Base-by-base conservation (phyloP, 2,113 vertebrate genomes). In the Parotia lawesii region DNA sequence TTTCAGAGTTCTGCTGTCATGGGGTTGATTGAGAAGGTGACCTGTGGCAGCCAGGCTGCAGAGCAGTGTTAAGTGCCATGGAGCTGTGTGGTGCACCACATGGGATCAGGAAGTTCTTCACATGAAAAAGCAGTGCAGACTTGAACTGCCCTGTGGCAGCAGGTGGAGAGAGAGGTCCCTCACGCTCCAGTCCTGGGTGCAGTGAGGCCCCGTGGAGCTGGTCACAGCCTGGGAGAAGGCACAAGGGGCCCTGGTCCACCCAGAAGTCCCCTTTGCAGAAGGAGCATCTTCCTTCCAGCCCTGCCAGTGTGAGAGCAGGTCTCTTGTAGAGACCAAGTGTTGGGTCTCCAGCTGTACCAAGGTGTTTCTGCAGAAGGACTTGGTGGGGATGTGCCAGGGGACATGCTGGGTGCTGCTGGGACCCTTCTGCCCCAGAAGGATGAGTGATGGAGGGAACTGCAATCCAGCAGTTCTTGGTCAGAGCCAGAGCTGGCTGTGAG, bases 151-250 rank as follows among this genome's bases (percentile, higher is more conserved):
- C 47, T 5, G 0, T 4, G 11, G 67, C 58, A 61, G 33, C 65
- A 62, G 50, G 17, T 6, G 4, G 66, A 66, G n/a, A 3, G 62
- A 40, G 33, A 31, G 40, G 20, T 58, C 62, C 44, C 2, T 83
- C 58, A 3, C 0, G 0, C 56, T 70, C 40, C 87, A 45, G 35
- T 60, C 15, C n/a, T 76, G 53, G 44, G 33, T 7, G 3, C 23
- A n/a, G 11, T 10, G 67, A 50, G 58, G 44, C 22, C 28, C 50
- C 0, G 0, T n/a, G 81, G 50, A 78, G 44, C 66, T 75, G 71
- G 21, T 33, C 48, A 29, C n/a, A 62, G 51, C 25, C 15, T 58
- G 53, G 71, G 51, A 45, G 31, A 66, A 65, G 44, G 73, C 51
- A 20, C 45, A 4, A 29, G 24, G n/a, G 40, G 8, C 42, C 6